phyloP scores from a whole-genome alignment of 2,888 invertebrate genomes.

The Diplazon laetatorius region DNA sequence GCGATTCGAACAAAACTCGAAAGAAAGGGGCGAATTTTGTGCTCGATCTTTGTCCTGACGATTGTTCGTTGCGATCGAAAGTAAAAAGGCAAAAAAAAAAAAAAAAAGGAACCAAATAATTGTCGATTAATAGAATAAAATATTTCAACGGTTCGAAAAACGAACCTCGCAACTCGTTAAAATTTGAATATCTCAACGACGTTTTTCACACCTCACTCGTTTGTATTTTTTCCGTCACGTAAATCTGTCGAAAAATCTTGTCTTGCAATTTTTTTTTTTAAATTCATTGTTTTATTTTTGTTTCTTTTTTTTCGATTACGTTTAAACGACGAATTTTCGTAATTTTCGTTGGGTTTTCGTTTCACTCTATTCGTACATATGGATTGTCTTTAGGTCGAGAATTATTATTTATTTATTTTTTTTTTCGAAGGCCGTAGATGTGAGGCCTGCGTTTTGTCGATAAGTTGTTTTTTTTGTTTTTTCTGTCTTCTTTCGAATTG shows the following conservation, averaged over 20 bases:
- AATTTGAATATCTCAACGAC: constrained; percentile 31
- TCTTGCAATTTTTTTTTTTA: background rate
- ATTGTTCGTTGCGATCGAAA: background rate
- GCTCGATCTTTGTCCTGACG: background rate
- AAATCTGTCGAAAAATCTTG: constrained; percentile 26
- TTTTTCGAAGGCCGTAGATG: constrained; percentile 27
- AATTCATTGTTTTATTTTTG: constrained; percentile 1
- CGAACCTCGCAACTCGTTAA: background rate
- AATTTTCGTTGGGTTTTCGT: background rate
- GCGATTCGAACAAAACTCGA: background rate
- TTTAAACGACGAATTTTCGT: constrained; percentile 4
- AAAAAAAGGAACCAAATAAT: too few species aligned
- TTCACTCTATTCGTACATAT: background rate
- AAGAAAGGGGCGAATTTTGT: constrained; percentile 6
- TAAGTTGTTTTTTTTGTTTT: constrained; percentile 3
- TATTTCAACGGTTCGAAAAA: background rate
- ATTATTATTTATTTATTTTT: too few species aligned
- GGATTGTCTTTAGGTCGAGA: constrained; percentile 48
- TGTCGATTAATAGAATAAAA: too few species aligned
- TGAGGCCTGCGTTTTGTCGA: constrained; percentile 13
- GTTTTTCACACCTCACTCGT: background rate
- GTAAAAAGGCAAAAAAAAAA: background rate
- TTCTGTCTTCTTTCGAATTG: background rate
- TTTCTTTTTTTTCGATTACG: constrained; percentile 7
- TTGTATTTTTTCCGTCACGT: background rate